A percentile compares a stretch with the other conserved stretches of the same genome.
Conservation (phyloP, 1,140 invertebrate genomes). For the Hetaerina americana region DNA sequence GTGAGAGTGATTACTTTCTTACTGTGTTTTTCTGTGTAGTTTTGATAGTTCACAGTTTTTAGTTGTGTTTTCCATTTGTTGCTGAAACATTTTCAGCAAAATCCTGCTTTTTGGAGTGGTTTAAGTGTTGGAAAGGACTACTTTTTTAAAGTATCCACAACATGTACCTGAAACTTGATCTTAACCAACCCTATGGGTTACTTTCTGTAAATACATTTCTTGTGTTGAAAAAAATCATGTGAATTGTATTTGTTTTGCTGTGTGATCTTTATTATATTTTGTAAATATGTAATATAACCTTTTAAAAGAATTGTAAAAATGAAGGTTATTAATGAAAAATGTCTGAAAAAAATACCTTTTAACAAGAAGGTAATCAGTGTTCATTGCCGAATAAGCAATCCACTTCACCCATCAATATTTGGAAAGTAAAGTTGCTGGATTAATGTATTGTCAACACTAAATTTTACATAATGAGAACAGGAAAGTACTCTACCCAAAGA, state of each 20-base stretch:
- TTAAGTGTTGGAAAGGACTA: not conserved
- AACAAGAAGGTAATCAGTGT: too few species aligned
- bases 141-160: not conserved
- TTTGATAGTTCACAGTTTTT: too few species aligned
- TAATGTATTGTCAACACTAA: too few species aligned
- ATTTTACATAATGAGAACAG: too few species aligned
- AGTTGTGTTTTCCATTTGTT: not conserved
- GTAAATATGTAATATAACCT: too few species aligned
- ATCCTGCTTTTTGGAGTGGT: not conserved
- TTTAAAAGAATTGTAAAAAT: too few species aligned
- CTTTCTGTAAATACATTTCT: not conserved
- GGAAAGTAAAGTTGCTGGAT: too few species aligned
- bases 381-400: too few species aligned
- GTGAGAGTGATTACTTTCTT: not conserved
- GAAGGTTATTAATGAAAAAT: too few species aligned
- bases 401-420: too few species aligned
- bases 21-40: not conserved
- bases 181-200: not conserved
- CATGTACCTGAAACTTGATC: not conserved
- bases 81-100: not conserved
- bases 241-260: not conserved
- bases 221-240: not conserved
- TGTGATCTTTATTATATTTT: not conserved
- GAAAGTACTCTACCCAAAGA: too few species aligned
- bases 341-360: too few species aligned